Base-by-base conservation (phyloP, 2,888 invertebrate genomes). In the Bugula neritina region DNA sequence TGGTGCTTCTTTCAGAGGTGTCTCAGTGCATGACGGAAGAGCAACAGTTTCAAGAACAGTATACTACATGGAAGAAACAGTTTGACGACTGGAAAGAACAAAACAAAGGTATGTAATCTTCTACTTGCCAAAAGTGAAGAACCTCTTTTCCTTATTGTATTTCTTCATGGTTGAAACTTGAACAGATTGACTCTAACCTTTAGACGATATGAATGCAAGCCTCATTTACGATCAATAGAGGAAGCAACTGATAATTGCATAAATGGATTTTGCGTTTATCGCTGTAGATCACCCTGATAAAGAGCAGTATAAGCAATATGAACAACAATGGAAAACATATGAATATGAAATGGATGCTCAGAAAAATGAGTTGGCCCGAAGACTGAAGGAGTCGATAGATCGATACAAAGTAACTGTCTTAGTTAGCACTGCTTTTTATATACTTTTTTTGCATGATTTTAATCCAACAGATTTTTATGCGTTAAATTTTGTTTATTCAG, bases 11-110 rank as follows among this genome's bases (percentile, higher is more conserved):
- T 63, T 2, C n/a, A 63, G 63, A 63, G n/a, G n/a, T 73, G 21
- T 72, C 74, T n/a, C 77, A 76, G 2, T 76, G 81, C 29, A 72
- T 77, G 71, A 74, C 88, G 77, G 92, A 92, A 78, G 93, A 94
- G 84, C 90, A 89, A 82, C 89, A 90, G 73, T 95, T 95, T 85
- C 92, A 93, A 81, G 89, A 90, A 74, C 92, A 94, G 83, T 94
- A 94, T 82, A 88, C 89, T 78, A 90, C 92, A 80, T 95, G 94
- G 94, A 93, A 94, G 84, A 89, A 91, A 77, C 92, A 94, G 82
- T 94, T 94, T 83, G 90, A 91, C 79, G 91, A 91, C 78, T 95
- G 95, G 95, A 92, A 92, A 81, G 89, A 89, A 75, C 92, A 93
- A 80, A 95, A 95, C 86, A 90, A 90, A 52, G 91, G 83, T 83